Evolutionary conservation across 2,888 invertebrate genomes (phyloP).

Genomic region (Bombyx huttoni): DNA sequence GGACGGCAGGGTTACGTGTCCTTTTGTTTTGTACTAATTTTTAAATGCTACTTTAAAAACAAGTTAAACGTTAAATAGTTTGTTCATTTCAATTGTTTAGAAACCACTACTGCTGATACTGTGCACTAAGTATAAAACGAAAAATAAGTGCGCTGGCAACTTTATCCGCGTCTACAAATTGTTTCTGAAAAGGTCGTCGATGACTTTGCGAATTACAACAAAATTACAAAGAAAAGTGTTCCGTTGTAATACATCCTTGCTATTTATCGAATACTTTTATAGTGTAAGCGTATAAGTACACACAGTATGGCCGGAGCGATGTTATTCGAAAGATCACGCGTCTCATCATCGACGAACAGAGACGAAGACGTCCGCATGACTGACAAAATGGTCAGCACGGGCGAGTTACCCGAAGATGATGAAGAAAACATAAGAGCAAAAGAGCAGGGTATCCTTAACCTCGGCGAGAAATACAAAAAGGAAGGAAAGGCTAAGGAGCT

Average conservation of each 20-base stretch:
- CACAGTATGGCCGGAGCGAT: conserved; percentile 90
- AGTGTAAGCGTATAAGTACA: conserved; percentile 45
- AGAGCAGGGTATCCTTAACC: conserved; percentile 93
- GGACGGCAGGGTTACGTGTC: too few relatives aligned
- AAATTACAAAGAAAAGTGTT: conserved; percentile 68
- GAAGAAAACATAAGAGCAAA: conserved; percentile 92
- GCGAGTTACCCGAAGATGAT: conserved; percentile 84
- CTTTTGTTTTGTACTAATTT: too few relatives aligned
- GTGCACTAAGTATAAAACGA: too few relatives aligned
- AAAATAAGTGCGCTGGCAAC: conserved; percentile 26
- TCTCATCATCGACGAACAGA: conserved; percentile 80
- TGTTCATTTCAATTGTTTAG: too few relatives aligned
- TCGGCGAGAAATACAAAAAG: conserved; percentile 93
- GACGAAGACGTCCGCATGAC: conserved; percentile 82
- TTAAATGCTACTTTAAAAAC: too few relatives aligned
- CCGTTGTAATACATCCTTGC: conserved; percentile 52
- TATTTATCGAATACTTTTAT: conserved; percentile 44
- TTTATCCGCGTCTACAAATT: conserved; percentile 65
- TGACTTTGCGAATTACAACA: conserved; percentile 69
- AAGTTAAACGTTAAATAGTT: too few relatives aligned
- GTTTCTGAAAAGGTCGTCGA: conserved; percentile 68
- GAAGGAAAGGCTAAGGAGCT: conserved; percentile 94
- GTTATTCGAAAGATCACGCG: conserved; percentile 88
- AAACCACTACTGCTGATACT: too few relatives aligned
- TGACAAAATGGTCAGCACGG: conserved; percentile 84